A percentile compares a stretch with the other conserved stretches of the same genome.
These are phyloP conservation scores for Leptobrachium ailaonicum DNA, from an alignment of 2,113 vertebrate species.

Conservation along the genomic window DNA sequence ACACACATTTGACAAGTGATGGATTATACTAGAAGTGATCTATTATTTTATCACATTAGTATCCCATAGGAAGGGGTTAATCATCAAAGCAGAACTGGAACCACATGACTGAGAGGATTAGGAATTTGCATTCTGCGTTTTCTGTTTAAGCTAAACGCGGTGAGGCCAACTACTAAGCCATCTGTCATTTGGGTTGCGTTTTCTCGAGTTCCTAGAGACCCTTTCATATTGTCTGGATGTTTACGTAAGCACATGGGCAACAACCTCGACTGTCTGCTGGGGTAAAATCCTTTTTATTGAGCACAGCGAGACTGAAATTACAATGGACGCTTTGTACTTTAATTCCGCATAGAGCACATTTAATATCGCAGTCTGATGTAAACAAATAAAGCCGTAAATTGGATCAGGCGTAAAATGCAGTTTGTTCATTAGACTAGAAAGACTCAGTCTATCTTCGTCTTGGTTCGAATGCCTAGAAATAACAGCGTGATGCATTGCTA, in stretches of 20 bases:
- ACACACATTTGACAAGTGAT: too few species aligned
- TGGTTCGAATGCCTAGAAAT: too few species aligned
- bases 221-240: slow-evolving; percentile 4
- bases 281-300: neutral
- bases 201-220: slow-evolving; percentile 1
- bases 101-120: slow-evolving; percentile 49
- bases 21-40: too few species aligned
- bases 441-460: neutral
- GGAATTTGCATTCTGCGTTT: slow-evolving; percentile 49
- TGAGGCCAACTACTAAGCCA: slow-evolving; percentile 25
- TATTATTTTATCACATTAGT: slow-evolving; percentile 20
- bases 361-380: neutral
- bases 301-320: slow-evolving; percentile 14
- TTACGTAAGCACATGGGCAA: slow-evolving; percentile 20
- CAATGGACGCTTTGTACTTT: slow-evolving; percentile 13
- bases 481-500: too few species aligned
- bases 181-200: slow-evolving; percentile 45
- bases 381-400: slow-evolving; percentile 4
- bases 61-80: slow-evolving; percentile 41
- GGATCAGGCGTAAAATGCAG: neutral
- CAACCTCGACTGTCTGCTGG: neutral
- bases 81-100: slow-evolving; percentile 33
- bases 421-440: neutral
- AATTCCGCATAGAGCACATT: slow-evolving; percentile 1
- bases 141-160: slow-evolving; percentile 39